Base-by-base conservation (phyloP, 2,888 invertebrate species). In the Hypsopygia costalis region DNA sequence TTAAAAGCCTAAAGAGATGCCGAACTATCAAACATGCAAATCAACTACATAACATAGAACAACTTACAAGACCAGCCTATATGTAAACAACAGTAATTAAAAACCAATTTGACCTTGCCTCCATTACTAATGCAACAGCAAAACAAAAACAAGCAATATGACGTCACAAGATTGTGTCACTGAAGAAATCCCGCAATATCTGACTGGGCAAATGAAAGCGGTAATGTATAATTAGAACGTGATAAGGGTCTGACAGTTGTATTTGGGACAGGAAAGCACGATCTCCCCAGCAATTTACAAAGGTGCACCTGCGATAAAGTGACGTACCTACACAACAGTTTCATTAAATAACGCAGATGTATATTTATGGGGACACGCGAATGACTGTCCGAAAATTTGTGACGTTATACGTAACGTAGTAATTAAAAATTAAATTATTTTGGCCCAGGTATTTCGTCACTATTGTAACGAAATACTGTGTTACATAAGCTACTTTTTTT, bases 201-300 rank as follows among this genome's bases (percentile, higher is more conserved):
- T 59, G 57, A 53, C 52, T 58, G 57, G 66, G 67, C 69, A 75
- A 85, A 83, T 81, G 78, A 81, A 80, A 78, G 72, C 73, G 70
- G 81, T 81, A 83, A 82, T 85, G 80, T 83, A 85, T 85, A 86
- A 86, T 86, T 87, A 83, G 68, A 72, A 55, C 55, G 68, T 86
- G 86, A 87, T 76, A 75, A 77, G 86, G 86, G 86, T 87, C 76
- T 73, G 86, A 87, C 86, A 86, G 81, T 72, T 63, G 81, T 81
- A 80, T 83, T 82, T 73, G 74, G 80, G 73, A 71, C 77, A 75
- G 74, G 79, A 75, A 75, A 62, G 68, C 68, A 60, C 60, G 64
- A 70, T 71, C 72, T 69, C 68, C 58, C 63, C 67, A 65, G 65
- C 73, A 72, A 72, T 76, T 78, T 65, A 46, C 62, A 52, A 62